Conservation (phyloP, 2,888 invertebrate species). For the Dryomyza anilis region DNA sequence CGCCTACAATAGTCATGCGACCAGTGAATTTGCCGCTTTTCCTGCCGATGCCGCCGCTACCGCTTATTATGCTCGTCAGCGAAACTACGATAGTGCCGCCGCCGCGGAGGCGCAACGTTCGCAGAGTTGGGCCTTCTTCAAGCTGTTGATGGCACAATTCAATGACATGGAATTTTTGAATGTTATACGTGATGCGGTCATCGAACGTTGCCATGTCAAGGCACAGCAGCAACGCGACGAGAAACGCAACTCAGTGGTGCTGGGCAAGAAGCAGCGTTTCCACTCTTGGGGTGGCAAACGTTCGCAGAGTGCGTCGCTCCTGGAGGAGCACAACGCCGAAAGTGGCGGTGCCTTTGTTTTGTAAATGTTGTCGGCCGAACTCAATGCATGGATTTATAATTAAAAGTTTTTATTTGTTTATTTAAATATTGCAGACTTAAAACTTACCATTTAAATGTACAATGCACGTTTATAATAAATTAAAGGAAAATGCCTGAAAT, state of each 20-base stretch:
- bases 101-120: constrained; percentile 48
- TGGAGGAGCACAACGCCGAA: not conserved
- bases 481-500: too few relatives aligned
- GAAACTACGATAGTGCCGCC: too few relatives aligned
- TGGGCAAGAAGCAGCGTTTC: constrained; percentile 60
- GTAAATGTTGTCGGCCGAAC: too few relatives aligned
- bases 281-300: constrained; percentile 62
- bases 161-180: constrained; percentile 54
- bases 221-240: constrained; percentile 49
- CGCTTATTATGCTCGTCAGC: too few relatives aligned
- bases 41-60: not conserved
- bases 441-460: too few relatives aligned
- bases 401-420: too few relatives aligned
- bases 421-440: too few relatives aligned
- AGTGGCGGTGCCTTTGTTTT: too few relatives aligned
- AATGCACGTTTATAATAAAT: too few relatives aligned
- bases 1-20: constrained; percentile 45
- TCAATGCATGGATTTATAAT: too few relatives aligned
- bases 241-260: constrained; percentile 53
- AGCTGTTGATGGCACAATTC: constrained; percentile 56
- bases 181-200: constrained; percentile 52
- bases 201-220: constrained; percentile 54
- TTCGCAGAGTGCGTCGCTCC: constrained; percentile 27
- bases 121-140: constrained; percentile 57
- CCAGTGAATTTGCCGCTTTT: constrained; percentile 11